Base-by-base conservation (phyloP, 1,140 invertebrate species). In the Sinonovacula constricta region DNA sequence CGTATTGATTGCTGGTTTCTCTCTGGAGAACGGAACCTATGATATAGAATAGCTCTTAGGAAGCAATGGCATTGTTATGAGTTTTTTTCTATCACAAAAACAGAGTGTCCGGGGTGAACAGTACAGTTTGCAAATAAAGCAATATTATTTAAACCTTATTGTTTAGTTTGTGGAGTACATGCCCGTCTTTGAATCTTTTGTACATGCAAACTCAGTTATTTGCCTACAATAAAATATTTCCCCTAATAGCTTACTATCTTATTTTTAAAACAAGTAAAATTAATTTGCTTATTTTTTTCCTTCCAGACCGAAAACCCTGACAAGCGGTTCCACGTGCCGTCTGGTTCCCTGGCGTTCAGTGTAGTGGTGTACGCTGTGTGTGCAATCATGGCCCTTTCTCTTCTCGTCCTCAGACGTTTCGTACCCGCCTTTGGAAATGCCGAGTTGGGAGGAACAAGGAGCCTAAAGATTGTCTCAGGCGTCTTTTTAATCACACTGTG, bases 381-480 rank as follows among this genome's bases (percentile, higher is more conserved):
- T 30, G 92, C 93, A 1, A 75, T 93, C 28, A 56, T 93, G 3
- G 92, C 92, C 39, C 89, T 94, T 18, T 69, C 79, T 1, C 39
- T 94, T 1, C 79, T 94, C 0, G 36, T 94, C 3, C 18, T 90
- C 0, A 85, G 94, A 60, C 88, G 94, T 78, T 91, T 86, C 59
- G 36, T 92, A 5, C 71, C 83, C 0, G 56, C 91, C 5, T 93
- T 93, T 82, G 93, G 93, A 7, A 91, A 91, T 75, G 93, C 91
- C 14, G 94, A 94, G 87, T 88, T 94, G 0, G 94, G 94, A 10
- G 94, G 93, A 14, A 92, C 92, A 7, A 76, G 77, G 7, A 75
- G 81, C 3, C 65, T 88, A 0, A 92, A 92, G 81, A 91, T 88
- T 68, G n/a, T 88, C 12, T 88, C 89, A 54, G 90, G 86, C 3